Conservation (phyloP, 2,888 invertebrate genomes). For the Labia minor region DNA sequence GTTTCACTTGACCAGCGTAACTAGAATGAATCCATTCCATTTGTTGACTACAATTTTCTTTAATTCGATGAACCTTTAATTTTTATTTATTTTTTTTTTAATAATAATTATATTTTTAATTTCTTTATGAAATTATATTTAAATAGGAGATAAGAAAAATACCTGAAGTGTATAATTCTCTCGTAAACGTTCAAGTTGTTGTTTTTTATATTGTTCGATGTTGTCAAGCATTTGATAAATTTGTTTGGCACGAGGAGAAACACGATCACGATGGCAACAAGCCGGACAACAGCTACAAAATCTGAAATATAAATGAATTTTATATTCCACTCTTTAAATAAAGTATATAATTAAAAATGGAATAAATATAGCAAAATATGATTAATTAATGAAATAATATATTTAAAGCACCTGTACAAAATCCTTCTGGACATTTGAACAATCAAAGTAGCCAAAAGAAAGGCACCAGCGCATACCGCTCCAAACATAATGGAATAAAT, state of each 20-base stretch:
- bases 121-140: too few species aligned
- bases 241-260: constrained; percentile 68
- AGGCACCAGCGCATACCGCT: constrained; percentile 62
- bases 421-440: constrained; percentile 63
- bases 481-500: constrained; percentile 76
- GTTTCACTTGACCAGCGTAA: constrained; percentile 77
- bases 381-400: not conserved
- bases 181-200: constrained; percentile 73
- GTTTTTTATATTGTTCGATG: constrained; percentile 80
- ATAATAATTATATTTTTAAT: not conserved
- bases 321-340: not conserved
- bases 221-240: constrained; percentile 81
- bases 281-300: constrained; percentile 61
- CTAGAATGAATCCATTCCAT: constrained; percentile 89
- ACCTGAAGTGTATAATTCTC: constrained; percentile 89
- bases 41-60: constrained; percentile 87
- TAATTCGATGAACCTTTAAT: constrained; percentile 69
- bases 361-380: not conserved
- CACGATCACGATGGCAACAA: constrained; percentile 58
- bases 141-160: constrained; percentile 28
- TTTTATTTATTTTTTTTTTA: constrained; percentile 21
- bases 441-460: constrained; percentile 67
- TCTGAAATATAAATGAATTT: constrained; percentile 41
- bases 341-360: not conserved
- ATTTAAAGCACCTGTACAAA: constrained; percentile 52